A percentile compares a stretch with the other conserved stretches of the same genome.
Evolutionary conservation across 2,113 vertebrate species (phyloP).

Genomic region (Vidua macroura): DNA sequence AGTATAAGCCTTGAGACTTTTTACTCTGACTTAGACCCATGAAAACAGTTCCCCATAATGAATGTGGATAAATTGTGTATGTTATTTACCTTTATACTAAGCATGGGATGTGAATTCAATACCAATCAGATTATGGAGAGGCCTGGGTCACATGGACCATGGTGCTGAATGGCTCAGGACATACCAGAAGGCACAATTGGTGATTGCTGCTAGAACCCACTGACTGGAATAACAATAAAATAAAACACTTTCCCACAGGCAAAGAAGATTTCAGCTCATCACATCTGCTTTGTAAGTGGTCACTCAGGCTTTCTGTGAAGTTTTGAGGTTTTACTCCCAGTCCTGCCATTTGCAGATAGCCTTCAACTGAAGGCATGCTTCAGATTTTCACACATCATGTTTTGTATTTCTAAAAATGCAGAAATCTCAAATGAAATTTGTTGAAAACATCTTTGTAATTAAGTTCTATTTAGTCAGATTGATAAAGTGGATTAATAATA

Average conservation of each 20-base stretch:
- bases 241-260: not conserved
- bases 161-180: not conserved
- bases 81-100: not conserved
- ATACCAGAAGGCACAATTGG: not conserved
- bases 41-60: not conserved
- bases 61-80: not conserved
- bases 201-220: not conserved
- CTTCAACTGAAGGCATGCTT: not conserved
- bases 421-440: not conserved
- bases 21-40: not conserved
- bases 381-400: not conserved
- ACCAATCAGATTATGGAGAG: not conserved
- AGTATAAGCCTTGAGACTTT: not conserved
- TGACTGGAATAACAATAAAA: not conserved
- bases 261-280: not conserved
- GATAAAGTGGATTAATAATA: not conserved
- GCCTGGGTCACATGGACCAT: not conserved
- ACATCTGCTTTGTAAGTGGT: not conserved
- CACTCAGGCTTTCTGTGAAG: not conserved
- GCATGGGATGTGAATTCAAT: not conserved
- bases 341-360: not conserved
- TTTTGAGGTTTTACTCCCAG: not conserved
- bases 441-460: not conserved
- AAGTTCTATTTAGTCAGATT: not conserved
- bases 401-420: not conserved